These are phyloP conservation scores for Apodemia duryi DNA, from an alignment of 2,888 invertebrate species.

Conservation along the genomic window DNA sequence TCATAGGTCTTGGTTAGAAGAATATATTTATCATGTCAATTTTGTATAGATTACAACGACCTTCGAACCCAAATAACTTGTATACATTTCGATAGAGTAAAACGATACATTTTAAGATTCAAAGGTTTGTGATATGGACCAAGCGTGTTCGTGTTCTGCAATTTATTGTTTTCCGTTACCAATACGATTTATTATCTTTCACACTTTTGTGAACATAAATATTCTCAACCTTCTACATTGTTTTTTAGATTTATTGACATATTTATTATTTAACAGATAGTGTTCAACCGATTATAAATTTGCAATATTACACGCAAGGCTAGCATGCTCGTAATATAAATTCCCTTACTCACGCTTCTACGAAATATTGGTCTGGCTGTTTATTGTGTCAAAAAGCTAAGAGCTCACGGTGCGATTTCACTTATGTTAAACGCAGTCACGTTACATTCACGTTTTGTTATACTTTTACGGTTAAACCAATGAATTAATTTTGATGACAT, in stretches of 20 bases:
- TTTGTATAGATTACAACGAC: not conserved
- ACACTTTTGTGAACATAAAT: conserved; percentile 4
- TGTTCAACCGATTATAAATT: not conserved
- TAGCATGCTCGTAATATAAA: not conserved
- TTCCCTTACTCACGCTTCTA: not conserved
- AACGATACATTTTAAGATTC: too few species aligned
- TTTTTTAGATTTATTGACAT: not conserved
- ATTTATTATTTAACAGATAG: not conserved
- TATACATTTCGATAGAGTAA: not conserved
- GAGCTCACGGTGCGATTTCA: too few species aligned
- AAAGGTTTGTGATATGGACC: conserved; percentile 2
- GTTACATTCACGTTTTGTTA: too few species aligned
- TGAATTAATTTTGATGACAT: too few species aligned
- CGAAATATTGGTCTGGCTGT: not conserved
- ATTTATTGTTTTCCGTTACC: conserved; percentile 11
- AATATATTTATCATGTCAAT: too few species aligned
- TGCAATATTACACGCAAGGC: not conserved
- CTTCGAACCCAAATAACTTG: not conserved
- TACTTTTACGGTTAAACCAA: too few species aligned
- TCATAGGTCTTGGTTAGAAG: too few species aligned
- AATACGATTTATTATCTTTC: conserved; percentile 4
- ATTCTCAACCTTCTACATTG: not conserved
- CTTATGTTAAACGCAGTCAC: too few species aligned
- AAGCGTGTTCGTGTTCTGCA: not conserved
- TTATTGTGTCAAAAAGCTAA: not conserved